Base-by-base conservation (phyloP, 2,888 invertebrate species). In the Heliconius sara region DNA sequence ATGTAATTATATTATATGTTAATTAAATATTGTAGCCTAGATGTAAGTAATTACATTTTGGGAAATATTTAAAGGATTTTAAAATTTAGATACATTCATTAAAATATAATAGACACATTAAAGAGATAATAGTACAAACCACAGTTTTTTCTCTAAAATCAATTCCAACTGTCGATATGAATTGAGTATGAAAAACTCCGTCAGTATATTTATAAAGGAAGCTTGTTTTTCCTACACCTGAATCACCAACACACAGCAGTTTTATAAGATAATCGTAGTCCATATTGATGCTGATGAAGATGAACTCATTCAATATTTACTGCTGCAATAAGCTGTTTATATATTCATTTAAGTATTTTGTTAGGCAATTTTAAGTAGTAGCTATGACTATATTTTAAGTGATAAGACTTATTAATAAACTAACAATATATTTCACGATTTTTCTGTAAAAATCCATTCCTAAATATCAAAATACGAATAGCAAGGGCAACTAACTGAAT, bases 161-260 rank as follows among this genome's bases (percentile, higher is more conserved):
- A 87, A 99, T 99, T 79, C 99, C 99, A 80, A 99, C 99, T 22
- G 99, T 99, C 6, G 99, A 99, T 86, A 99, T 98, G 91, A 99
- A 99, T 90, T 98, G 97, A 7, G 98, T 97, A 89, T 98, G 98
- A 92, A 99, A 99, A 39, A 96, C 96, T 77, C 98, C 98, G 93
- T 99, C 99, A 4, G 99, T 99, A 90, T 99, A 99, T 89, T 99
- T 99, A 91, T 98, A 98, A 27, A 99, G 96, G 88, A 99, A 98
- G 89, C 99, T 99, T 0, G 99, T 99, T 95, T 99, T 99, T 22
- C 99, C 99, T 77, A 99, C 99, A 57, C 99, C 99, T 1, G 99
- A 99, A 93, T 99, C 99, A n/a, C 99, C 99, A 80, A 99, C 96
- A 80, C 99, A 98, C 82, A 99, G 96, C 90, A 99, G 97, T 93